A percentile compares a stretch with the other conserved stretches of the same genome.
Conservation (phyloP, 2,797 vertebrate species). For the Pipistrellus pygmaeus region DNA sequence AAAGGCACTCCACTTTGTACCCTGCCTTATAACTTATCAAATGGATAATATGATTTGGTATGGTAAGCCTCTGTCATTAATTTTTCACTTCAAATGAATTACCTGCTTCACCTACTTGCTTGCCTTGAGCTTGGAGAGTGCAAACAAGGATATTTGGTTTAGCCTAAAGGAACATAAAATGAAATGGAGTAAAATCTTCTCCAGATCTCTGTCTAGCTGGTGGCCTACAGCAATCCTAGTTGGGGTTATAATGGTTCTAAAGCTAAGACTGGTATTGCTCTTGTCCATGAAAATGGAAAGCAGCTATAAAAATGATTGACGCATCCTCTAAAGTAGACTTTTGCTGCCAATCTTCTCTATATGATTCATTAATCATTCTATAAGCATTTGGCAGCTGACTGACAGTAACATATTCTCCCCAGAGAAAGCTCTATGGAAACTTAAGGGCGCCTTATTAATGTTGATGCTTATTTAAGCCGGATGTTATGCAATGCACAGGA, state of each 20-base stretch:
- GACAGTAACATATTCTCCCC: slow-evolving; percentile 78
- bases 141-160: slow-evolving; percentile 60
- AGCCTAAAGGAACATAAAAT: slow-evolving; percentile 56
- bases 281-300: slow-evolving; percentile 79
- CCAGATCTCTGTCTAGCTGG: background rate
- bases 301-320: slow-evolving; percentile 68
- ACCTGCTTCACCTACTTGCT: slow-evolving; percentile 10
- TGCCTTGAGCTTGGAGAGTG: background rate
- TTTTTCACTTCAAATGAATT: slow-evolving; percentile 58
- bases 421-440: slow-evolving; percentile 68
- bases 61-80: slow-evolving; percentile 9
- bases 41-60: background rate
- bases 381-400: slow-evolving; percentile 77
- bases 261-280: slow-evolving; percentile 50
- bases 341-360: slow-evolving; percentile 79
- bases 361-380: slow-evolving; percentile 80
- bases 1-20: background rate
- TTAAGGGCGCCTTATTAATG: slow-evolving; percentile 75
- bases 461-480: slow-evolving; percentile 64
- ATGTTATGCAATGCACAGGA: slow-evolving; percentile 46
- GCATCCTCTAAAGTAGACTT: slow-evolving; percentile 77
- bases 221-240: slow-evolving; percentile 72
- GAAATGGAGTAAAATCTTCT: slow-evolving; percentile 63
- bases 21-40: slow-evolving; percentile 40
- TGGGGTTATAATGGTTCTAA: slow-evolving; percentile 57